Percentiles rank a stretch among this genome's conserved stretches.
Conservation (phyloP, 2,797 vertebrate species). For the Melanogrammus aeglefinus region DNA sequence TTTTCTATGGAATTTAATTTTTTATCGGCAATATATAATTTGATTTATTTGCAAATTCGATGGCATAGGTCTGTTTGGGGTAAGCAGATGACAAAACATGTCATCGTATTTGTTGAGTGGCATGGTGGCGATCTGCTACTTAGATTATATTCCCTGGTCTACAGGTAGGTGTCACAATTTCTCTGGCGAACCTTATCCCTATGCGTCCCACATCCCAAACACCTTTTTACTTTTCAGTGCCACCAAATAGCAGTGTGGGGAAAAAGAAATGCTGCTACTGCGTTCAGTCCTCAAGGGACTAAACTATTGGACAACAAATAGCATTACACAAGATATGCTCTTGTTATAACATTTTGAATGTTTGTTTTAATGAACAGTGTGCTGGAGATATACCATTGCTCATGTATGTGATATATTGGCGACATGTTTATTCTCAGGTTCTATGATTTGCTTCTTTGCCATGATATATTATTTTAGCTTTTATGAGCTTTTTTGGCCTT, state of each 20-base stretch:
- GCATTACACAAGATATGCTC: conserved; percentile 23
- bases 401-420: conserved; percentile 86
- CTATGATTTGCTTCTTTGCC: conserved; percentile 92
- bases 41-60: conserved; percentile 28
- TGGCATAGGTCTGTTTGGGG: conserved; percentile 17
- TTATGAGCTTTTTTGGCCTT: conserved; percentile 61
- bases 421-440: conserved; percentile 97
- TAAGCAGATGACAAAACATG: conserved; percentile 22
- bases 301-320: conserved; percentile 9
- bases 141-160: conserved; percentile 79
- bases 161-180: conserved; percentile 99
- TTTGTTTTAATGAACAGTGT: conserved; percentile 53
- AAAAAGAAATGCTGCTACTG: conserved; percentile 78
- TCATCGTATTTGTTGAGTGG: conserved; percentile 16
- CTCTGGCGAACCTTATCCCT: conserved; percentile 84
- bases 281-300: conserved; percentile 66
- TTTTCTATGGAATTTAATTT: not conserved
- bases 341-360: conserved; percentile 37
- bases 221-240: conserved; percentile 82
- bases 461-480: conserved; percentile 76
- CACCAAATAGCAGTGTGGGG: conserved; percentile 69
- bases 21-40: conserved; percentile 29
- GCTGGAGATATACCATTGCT: conserved; percentile 71
- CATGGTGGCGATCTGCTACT: conserved; percentile 54
- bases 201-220: conserved; percentile 37